Base-by-base conservation (phyloP, 2,113 vertebrate species). In the Litocranius walleri region DNA sequence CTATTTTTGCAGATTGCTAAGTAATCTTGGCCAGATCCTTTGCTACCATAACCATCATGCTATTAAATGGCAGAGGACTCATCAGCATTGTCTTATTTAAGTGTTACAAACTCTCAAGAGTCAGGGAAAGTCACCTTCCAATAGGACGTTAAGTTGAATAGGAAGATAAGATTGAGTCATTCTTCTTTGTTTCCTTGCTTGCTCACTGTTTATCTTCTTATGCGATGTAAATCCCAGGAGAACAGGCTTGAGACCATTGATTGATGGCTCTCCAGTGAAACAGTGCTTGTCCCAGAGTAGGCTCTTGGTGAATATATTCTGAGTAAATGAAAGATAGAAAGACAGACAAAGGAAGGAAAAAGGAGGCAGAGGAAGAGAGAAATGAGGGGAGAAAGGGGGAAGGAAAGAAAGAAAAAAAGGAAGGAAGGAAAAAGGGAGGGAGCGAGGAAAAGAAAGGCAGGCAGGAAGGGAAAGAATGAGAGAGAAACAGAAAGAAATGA, bases 101-200 rank as follows among this genome's bases (percentile, higher is more conserved):
- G 59, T 52, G 57, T 74, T 88, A 80, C 45, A 71, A 77, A 88
- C 89, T 96, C 33, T 90, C n/a, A 30, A 48, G 80, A 84, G 40
- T 83, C 59, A 87, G 4, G 50, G 17, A 94, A 94, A 81, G 50
- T n/a, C 48, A 12, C 40, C 52, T 91, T 88, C 71, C 62, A 56
- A 77, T 64, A 43, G 82, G 59, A 88, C 29, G 88, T 62, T 61
- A 86, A 77, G 57, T 78, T 89, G 78, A 82, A 80, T 56, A 59
- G 54, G 4, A 36, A 67, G 88, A 57, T 74, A 71, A 90, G 67
- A 88, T 27, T 5, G 19, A 82, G 50, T 88, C 89, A 21, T 94
- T 88, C 71, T 97, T 61, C 17, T 78, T 62, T 74, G 57, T 81
- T 96, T 95, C 52, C 71, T 90, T 82, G 40, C 15, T 88, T 84